Percentiles rank a stretch among this genome's conserved stretches.
These are phyloP conservation scores for Simalia tracyae DNA, from an alignment of 2,797 vertebrate genomes.

Conservation along the genomic window DNA sequence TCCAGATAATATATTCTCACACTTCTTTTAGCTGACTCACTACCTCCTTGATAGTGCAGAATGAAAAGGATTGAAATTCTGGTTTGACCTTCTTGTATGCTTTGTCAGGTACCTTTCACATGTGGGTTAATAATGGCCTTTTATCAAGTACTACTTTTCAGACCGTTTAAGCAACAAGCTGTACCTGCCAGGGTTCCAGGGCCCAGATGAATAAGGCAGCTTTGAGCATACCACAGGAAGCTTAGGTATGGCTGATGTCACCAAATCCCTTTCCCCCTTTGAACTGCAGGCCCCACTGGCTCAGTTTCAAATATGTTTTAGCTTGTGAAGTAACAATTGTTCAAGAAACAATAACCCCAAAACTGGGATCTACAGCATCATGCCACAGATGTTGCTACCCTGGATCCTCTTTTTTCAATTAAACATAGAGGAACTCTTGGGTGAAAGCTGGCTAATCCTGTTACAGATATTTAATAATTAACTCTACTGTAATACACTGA, in stretches of 20 bases:
- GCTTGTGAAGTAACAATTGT: neutral
- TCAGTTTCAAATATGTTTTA: neutral
- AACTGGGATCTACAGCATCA: no score
- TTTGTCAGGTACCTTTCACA: neutral
- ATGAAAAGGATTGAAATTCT: neutral
- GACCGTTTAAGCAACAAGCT: neutral
- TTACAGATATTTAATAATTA: slow-evolving; percentile 50
- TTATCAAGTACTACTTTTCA: neutral
- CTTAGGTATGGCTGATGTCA: neutral
- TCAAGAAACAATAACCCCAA: neutral
- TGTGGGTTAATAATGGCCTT: neutral
- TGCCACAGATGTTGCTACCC: neutral
- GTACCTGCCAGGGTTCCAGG: neutral
- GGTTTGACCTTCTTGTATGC: neutral
- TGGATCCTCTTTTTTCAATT: neutral
- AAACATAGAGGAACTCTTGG: neutral
- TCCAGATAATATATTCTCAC: neutral
- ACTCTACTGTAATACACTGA: slow-evolving; percentile 55
- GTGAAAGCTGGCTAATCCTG: neutral
- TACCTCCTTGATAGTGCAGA: neutral
- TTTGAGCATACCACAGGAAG: neutral
- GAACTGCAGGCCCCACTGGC: neutral
- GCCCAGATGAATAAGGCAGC: neutral
- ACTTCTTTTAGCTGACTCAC: neutral
- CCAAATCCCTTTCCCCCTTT: neutral